Evolutionary conservation across 1,140 invertebrate species (phyloP).

Genomic region (Apis cerana): DNA sequence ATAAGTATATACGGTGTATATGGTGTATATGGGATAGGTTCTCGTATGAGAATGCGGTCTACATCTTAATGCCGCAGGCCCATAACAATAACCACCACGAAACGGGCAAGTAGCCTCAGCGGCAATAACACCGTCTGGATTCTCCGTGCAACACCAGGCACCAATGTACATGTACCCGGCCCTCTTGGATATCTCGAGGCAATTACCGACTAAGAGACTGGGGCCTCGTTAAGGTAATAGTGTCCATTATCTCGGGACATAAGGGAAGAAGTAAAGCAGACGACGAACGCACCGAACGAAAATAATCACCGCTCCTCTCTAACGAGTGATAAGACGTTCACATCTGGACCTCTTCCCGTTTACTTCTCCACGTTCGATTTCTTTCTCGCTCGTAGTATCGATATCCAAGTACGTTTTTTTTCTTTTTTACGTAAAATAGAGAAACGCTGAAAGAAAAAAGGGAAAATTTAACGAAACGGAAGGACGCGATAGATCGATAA

Average conservation of each 20-base stretch:
- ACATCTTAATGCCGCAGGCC: conserved; percentile 79
- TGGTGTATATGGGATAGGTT: conserved; percentile 42
- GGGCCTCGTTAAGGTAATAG: conserved; percentile 79
- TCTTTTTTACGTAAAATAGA: background rate
- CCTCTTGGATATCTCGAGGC: conserved; percentile 76
- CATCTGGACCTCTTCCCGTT: background rate
- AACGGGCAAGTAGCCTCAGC: conserved; percentile 74
- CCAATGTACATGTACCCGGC: conserved; percentile 50
- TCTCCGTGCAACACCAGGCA: conserved; percentile 64
- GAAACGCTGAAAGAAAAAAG: too few relatives aligned
- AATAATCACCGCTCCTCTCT: conserved; percentile 71
- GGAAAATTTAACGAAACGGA: too few relatives aligned
- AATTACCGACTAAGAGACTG: conserved; percentile 79
- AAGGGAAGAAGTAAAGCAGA: conserved; percentile 77
- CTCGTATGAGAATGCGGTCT: conserved; percentile 70
- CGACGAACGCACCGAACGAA: conserved; percentile 61
- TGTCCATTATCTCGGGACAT: conserved; percentile 77
- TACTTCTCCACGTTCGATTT: background rate
- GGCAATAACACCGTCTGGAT: conserved; percentile 76
- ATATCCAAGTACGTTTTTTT: background rate
- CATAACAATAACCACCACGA: conserved; percentile 79
- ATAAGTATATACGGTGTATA: conserved; percentile 49
- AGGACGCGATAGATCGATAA: background rate
- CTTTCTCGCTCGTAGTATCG: background rate
- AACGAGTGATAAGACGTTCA: conserved; percentile 58